Evolutionary conservation across 2,888 invertebrate species (phyloP).

Genomic region (Diadegma fenestrale): DNA sequence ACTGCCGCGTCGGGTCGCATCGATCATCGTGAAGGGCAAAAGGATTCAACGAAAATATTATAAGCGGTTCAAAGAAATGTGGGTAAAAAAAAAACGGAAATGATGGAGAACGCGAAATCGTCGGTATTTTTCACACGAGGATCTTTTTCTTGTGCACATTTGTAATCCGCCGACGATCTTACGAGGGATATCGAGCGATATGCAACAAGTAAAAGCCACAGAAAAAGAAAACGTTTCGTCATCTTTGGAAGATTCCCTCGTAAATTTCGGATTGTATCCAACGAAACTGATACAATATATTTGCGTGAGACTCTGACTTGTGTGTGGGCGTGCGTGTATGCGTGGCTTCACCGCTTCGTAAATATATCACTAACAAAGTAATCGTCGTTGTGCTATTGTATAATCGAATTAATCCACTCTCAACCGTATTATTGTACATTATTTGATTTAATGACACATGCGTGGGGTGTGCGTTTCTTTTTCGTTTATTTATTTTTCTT

Average conservation of each 20-base stretch:
- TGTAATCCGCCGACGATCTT: constrained; percentile 61
- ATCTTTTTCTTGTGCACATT: constrained; percentile 44
- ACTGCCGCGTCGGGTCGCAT: constrained; percentile 56
- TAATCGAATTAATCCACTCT: constrained; percentile 64
- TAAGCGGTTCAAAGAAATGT: background rate
- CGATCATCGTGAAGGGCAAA: constrained; percentile 37
- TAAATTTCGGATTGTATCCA: constrained; percentile 75
- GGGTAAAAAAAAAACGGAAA: background rate
- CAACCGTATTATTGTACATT: constrained; percentile 64
- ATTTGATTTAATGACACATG: constrained; percentile 55
- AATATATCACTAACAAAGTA: constrained; percentile 73
- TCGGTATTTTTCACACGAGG: constrained; percentile 5
- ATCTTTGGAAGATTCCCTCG: constrained; percentile 42
- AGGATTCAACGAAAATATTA: background rate
- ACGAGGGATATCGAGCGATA: constrained; percentile 58
- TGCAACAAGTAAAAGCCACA: constrained; percentile 31
- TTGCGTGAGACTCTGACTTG: constrained; percentile 68
- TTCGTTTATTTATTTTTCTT: constrained; percentile 31
- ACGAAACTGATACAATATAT: constrained; percentile 76
- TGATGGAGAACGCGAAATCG: background rate
- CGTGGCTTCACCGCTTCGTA: constrained; percentile 80
- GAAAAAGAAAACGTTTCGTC: constrained; percentile 11
- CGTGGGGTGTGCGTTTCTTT: constrained; percentile 66
- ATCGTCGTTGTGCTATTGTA: constrained; percentile 72
- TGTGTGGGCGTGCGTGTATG: constrained; percentile 76